Evolutionary conservation across 2,888 invertebrate species (phyloP).

Genomic region (Aleiodes leptofemur): DNA sequence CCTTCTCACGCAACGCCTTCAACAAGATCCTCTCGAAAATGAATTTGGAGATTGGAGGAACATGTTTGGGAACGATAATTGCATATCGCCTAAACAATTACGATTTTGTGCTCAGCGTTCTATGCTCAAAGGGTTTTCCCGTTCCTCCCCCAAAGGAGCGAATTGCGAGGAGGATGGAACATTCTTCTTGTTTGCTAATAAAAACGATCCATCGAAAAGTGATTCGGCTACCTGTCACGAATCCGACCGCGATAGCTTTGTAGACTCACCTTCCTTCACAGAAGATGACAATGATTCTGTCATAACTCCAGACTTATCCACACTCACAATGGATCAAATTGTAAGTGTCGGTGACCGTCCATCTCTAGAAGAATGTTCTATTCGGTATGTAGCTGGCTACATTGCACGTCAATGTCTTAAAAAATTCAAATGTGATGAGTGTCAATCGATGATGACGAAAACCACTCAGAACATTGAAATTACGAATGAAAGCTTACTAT

Average conservation of each 20-base stretch:
- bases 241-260: too few species aligned
- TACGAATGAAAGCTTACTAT: constrained; percentile 29
- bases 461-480: neutral
- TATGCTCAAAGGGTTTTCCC: neutral
- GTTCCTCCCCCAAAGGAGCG: neutral
- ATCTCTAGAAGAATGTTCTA: neutral
- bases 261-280: too few species aligned
- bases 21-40: constrained; percentile 60
- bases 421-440: neutral
- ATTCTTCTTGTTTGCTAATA: neutral
- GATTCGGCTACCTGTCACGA: too few species aligned
- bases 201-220: neutral
- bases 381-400: constrained; percentile 1
- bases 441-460: neutral
- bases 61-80: neutral
- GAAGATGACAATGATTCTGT: neutral
- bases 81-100: neutral
- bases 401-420: neutral
- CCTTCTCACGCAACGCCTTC: constrained; percentile 52
- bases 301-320: neutral
- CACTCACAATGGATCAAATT: constrained; percentile 1
- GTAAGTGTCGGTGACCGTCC: neutral
- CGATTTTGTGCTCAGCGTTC: neutral
- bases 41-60: constrained; percentile 46
- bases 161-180: neutral